Conservation (phyloP, 2,797 vertebrate species). For the Oreortyx pictus region DNA sequence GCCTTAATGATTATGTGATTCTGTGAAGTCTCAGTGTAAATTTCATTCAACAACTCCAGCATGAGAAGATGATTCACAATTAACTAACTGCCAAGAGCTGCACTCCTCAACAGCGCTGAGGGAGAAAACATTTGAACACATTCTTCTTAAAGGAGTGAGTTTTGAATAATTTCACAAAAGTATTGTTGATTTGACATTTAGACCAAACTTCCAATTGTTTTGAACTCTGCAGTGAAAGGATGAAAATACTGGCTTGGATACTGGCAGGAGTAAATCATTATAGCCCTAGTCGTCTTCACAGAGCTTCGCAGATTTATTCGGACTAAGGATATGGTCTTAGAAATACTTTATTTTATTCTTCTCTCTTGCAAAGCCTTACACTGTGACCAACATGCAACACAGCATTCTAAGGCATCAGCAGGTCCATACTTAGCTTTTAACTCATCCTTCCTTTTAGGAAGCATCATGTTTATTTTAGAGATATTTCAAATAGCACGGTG, state of each 20-base stretch:
- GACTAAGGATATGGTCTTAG: not conserved
- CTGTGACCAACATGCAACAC: not conserved
- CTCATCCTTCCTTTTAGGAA: not conserved
- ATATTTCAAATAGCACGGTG: not conserved
- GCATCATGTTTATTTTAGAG: not conserved
- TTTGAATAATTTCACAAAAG: not conserved
- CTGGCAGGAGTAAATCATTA: not conserved
- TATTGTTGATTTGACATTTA: not conserved
- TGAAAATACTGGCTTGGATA: accelerated
- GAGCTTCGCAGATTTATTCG: not conserved
- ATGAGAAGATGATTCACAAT: not conserved
- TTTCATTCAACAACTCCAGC: not conserved
- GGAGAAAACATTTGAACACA: not conserved
- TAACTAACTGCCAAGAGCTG: not conserved
- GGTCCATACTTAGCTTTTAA: not conserved
- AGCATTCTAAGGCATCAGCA: not conserved
- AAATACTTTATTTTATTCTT: not conserved
- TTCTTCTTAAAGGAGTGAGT: not conserved
- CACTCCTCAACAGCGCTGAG: not conserved
- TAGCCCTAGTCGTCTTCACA: not conserved
- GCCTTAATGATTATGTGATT: no score
- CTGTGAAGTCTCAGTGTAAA: not conserved
- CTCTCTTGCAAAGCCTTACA: not conserved
- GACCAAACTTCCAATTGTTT: not conserved
- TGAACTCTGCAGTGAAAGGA: not conserved